Conservation (phyloP, 2,797 vertebrate genomes). For the Ctenosaura bakeri region DNA sequence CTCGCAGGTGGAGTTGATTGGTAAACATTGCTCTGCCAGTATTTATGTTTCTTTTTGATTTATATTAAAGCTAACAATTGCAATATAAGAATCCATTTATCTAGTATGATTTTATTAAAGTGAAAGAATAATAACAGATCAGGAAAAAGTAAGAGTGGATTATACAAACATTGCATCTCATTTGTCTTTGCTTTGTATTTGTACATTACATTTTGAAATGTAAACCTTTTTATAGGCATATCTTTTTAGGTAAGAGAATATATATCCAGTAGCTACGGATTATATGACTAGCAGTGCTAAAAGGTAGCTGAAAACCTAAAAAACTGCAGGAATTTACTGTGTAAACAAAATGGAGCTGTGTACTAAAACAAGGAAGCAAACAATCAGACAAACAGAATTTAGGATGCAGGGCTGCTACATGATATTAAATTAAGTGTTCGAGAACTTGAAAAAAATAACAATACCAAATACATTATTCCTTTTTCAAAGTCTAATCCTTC, state of each 20-base stretch:
- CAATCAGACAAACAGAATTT: neutral
- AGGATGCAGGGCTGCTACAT: neutral
- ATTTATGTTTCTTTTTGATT: neutral
- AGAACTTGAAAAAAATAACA: neutral
- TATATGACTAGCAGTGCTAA: neutral
- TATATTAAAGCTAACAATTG: neutral
- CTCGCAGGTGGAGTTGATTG: too few species aligned
- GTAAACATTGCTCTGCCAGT: neutral
- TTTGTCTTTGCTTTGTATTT: neutral
- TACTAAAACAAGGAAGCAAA: neutral
- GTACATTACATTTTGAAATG: neutral
- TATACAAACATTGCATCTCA: constrained; percentile 2
- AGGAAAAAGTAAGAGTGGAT: neutral
- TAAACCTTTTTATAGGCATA: neutral
- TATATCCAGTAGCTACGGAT: neutral
- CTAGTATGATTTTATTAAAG: neutral
- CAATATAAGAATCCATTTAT: neutral
- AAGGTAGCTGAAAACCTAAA: neutral
- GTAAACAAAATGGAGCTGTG: neutral
- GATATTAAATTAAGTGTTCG: neutral
- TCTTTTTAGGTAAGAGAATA: neutral
- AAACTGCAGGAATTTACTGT: neutral
- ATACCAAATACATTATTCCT: neutral
- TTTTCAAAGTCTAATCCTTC: neutral
- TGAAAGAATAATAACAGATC: neutral